These are phyloP conservation scores for Eupithecia tripunctaria DNA, from an alignment of 2,888 invertebrate genomes.

Conservation along the genomic window DNA sequence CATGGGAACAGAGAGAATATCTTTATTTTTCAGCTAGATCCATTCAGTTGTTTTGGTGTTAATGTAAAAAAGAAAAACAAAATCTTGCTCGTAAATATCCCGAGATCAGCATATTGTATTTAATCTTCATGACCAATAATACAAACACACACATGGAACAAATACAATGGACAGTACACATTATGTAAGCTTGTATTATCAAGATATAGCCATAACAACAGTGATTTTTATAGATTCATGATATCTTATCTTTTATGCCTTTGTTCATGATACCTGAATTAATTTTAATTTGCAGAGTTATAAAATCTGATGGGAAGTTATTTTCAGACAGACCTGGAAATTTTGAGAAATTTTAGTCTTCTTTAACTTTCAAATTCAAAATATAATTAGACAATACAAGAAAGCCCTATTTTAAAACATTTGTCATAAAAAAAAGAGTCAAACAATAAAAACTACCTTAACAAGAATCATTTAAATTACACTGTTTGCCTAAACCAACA, in stretches of 20 bases:
- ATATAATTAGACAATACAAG: background rate
- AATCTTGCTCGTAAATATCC: background rate
- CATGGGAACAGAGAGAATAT: too few species aligned
- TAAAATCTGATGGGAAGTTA: background rate
- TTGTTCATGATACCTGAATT: conserved; percentile 1
- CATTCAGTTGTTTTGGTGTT: too few species aligned
- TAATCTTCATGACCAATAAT: background rate
- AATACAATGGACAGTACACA: conserved; percentile 1
- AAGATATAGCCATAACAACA: conserved; percentile 2
- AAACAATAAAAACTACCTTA: background rate
- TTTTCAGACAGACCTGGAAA: background rate
- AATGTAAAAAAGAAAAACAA: too few species aligned
- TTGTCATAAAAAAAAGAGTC: background rate
- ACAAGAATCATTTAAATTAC: background rate
- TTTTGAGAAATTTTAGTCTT: background rate
- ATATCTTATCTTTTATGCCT: background rate
- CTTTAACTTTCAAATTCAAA: background rate
- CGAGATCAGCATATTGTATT: background rate
- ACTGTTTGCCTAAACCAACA: background rate
- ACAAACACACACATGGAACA: background rate
- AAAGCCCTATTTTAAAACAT: background rate
- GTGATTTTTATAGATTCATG: conserved; percentile 4
- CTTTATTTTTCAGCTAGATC: too few species aligned
- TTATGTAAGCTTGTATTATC: background rate
- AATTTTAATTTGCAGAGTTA: background rate